Evolutionary conservation across 92 coral and sea anemone species (phyloP).

Genomic region (Desmophyllum pertusum): DNA sequence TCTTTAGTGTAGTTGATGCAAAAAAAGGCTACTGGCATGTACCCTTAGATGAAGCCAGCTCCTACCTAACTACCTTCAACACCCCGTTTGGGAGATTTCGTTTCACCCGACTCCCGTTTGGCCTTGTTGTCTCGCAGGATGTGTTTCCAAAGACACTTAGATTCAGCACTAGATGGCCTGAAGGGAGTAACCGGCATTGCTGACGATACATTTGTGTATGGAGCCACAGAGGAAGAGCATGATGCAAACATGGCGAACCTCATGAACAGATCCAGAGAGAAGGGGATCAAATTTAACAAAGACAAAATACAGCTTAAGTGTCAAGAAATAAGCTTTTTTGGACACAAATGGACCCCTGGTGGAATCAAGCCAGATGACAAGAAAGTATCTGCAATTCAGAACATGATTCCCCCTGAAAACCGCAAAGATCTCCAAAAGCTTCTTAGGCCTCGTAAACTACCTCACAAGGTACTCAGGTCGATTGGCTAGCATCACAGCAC

Average conservation of each 20-base stretch:
- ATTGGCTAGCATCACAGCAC: conserved; percentile 41
- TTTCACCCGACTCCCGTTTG: conserved; percentile 58
- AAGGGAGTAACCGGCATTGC: conserved; percentile 63
- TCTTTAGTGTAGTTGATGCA: conserved; percentile 63
- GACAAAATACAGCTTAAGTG: conserved; percentile 38
- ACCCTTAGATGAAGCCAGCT: conserved; percentile 44
- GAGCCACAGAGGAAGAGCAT: conserved; percentile 25
- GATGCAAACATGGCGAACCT: conserved; percentile 18
- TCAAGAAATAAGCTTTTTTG: conserved; percentile 43
- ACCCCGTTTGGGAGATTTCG: conserved; percentile 38
- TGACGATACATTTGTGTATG: conserved; percentile 52
- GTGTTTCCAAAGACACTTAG: conserved; percentile 60
- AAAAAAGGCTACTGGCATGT: conserved; percentile 64
- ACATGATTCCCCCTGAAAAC: conserved; percentile 37
- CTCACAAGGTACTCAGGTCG: conserved; percentile 53
- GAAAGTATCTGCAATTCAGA: conserved; percentile 50
- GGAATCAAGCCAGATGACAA: conserved; percentile 48
- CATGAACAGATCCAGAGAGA: too few species aligned
- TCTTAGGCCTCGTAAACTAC: conserved; percentile 45
- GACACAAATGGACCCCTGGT: conserved; percentile 35
- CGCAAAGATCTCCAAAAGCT: conserved; percentile 54
- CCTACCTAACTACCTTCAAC: conserved; percentile 53
- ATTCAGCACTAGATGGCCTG: conserved; percentile 51
- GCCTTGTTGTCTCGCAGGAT: conserved; percentile 63
- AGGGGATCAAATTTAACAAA: conserved; percentile 13